Evolutionary conservation across 2,888 invertebrate species (phyloP).

Genomic region (Ectemnius cavifrons): DNA sequence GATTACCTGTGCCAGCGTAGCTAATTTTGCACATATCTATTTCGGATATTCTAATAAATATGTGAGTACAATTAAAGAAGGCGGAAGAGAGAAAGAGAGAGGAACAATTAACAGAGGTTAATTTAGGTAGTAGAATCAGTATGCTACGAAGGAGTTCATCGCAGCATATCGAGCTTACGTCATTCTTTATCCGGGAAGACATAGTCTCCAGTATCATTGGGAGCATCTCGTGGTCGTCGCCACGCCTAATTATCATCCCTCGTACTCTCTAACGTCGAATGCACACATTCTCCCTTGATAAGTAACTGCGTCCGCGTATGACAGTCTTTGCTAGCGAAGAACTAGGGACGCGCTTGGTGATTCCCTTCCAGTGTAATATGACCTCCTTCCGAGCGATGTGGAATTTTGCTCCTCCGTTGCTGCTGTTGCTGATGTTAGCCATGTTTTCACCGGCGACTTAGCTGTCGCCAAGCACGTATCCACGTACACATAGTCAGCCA

Average conservation of each 20-base stretch:
- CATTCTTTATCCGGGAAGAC: slow-evolving; percentile 50
- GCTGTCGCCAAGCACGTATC: slow-evolving; percentile 23
- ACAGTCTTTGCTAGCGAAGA: too few species aligned
- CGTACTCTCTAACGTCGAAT: slow-evolving; percentile 15
- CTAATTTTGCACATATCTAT: too few species aligned
- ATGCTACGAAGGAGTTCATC: slow-evolving; percentile 49
- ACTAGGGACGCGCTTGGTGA: too few species aligned
- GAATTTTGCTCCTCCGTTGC: too few species aligned
- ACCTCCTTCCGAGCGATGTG: neutral
- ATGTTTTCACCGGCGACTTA: slow-evolving; percentile 11
- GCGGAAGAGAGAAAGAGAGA: too few species aligned
- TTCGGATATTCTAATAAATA: too few species aligned
- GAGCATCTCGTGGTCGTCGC: slow-evolving; percentile 60
- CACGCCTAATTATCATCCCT: slow-evolving; percentile 57
- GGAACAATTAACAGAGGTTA: too few species aligned
- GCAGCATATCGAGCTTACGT: slow-evolving; percentile 57
- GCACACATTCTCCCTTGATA: too few species aligned
- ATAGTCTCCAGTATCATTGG: slow-evolving; percentile 58
- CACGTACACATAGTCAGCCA: neutral
- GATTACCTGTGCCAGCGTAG: too few species aligned
- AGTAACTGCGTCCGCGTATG: too few species aligned
- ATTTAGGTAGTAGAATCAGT: too few species aligned
- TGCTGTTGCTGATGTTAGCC: neutral
- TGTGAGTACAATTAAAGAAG: too few species aligned
- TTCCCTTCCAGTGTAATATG: neutral